Evolutionary conservation across 2,888 invertebrate genomes (phyloP).

Genomic region (Spilosoma lubricipeda): DNA sequence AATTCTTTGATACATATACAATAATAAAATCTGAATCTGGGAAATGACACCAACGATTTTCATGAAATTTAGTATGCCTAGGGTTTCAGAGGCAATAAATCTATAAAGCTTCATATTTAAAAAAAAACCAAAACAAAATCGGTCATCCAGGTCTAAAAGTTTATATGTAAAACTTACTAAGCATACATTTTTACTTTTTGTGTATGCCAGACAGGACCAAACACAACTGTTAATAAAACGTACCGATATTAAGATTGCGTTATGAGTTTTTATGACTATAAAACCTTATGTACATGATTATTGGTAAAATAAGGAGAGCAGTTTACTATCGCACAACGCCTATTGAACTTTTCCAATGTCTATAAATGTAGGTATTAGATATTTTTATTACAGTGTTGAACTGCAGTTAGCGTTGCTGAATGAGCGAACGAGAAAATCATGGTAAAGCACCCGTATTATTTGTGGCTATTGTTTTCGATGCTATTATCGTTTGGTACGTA

Average conservation of each 20-base stretch:
- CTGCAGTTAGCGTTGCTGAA: background rate
- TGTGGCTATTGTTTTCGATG: slow-evolving; percentile 49
- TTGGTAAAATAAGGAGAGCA: background rate
- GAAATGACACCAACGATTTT: too few relatives aligned
- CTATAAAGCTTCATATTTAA: too few relatives aligned
- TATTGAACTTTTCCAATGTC: background rate
- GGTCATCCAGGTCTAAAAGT: too few relatives aligned
- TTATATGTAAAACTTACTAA: too few relatives aligned
- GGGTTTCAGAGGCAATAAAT: too few relatives aligned
- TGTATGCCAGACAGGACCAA: background rate
- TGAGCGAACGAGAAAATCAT: background rate
- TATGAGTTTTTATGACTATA: background rate
- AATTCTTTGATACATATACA: too few relatives aligned
- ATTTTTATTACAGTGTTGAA: background rate
- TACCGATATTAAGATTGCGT: background rate
- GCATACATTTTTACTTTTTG: background rate
- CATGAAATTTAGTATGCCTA: too few relatives aligned
- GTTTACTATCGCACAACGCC: background rate
- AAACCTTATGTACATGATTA: background rate
- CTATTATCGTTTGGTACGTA: slow-evolving; percentile 43
- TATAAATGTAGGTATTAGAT: background rate
- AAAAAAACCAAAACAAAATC: too few relatives aligned
- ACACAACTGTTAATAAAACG: background rate
- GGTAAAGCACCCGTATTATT: slow-evolving; percentile 36
- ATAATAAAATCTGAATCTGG: too few relatives aligned